Conservation (phyloP, 2,113 vertebrate genomes). For the Pungitius pungitius region DNA sequence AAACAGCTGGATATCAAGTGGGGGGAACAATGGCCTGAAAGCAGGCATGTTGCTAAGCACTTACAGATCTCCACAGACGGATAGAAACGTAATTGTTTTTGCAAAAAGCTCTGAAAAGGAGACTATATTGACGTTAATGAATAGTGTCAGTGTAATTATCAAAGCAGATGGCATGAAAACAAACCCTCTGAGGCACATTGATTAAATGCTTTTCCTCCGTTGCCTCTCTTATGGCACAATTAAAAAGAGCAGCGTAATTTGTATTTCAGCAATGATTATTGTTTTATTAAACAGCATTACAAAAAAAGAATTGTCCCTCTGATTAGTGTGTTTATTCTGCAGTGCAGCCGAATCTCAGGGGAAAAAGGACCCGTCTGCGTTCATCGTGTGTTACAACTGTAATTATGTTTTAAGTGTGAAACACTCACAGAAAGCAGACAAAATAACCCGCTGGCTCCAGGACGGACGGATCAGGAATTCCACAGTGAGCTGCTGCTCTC, state of each 20-base stretch:
- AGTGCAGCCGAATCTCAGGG: constrained; percentile 13
- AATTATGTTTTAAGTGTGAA: neutral
- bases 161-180: constrained; percentile 4
- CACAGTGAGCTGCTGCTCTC: neutral
- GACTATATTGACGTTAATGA: neutral
- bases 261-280: constrained; percentile 19
- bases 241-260: neutral
- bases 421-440: neutral
- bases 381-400: neutral
- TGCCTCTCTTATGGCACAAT: constrained; percentile 8
- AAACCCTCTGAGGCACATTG: constrained; percentile 14
- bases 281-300: constrained; percentile 6
- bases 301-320: constrained; percentile 2
- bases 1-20: neutral
- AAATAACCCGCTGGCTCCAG: neutral
- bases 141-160: neutral
- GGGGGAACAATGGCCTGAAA: constrained; percentile 18
- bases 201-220: neutral
- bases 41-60: constrained; percentile 50
- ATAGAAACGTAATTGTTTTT: constrained; percentile 1
- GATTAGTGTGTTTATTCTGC: constrained; percentile 22
- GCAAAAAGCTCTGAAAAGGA: neutral
- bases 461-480: neutral
- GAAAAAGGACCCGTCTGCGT: neutral
- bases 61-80: constrained; percentile 40